Evolutionary conservation across 2,797 vertebrate species (phyloP).

Genomic region (Tiaroga cobitis): DNA sequence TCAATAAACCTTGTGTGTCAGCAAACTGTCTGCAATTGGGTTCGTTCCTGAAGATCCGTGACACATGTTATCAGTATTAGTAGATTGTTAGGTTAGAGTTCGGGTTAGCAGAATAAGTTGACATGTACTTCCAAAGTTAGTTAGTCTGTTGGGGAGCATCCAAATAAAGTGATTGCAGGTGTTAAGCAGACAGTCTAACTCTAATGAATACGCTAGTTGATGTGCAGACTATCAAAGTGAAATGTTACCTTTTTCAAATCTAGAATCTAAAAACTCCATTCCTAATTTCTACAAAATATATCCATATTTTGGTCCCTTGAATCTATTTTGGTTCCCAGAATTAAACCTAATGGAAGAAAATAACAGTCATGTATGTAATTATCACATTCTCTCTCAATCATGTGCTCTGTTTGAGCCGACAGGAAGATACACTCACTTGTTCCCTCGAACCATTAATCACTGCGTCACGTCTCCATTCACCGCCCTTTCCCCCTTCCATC

Average conservation of each 20-base stretch:
- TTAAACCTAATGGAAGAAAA: not conserved
- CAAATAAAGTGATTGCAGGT: not conserved
- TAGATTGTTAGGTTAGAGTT: not conserved
- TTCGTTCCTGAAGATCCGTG: too few relatives aligned
- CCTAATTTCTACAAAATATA: not conserved
- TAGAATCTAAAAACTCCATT: not conserved
- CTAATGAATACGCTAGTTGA: not conserved
- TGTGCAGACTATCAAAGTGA: not conserved
- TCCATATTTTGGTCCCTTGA: not conserved
- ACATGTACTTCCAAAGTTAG: not conserved
- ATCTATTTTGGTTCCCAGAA: not conserved
- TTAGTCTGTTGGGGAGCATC: not conserved
- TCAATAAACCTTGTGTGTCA: too few relatives aligned
- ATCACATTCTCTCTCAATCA: conserved; percentile 24
- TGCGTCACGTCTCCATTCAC: conserved; percentile 64
- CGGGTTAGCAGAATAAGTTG: not conserved
- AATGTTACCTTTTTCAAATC: not conserved
- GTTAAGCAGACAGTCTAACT: not conserved
- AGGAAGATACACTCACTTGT: conserved; percentile 64
- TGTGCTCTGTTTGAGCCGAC: conserved; percentile 40
- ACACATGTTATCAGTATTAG: not conserved
- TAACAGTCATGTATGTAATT: not conserved
- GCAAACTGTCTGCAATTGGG: too few relatives aligned
- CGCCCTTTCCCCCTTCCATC: conserved; percentile 66
- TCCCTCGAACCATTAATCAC: conserved; percentile 74